A percentile compares a stretch with the other conserved stretches of the same genome.
Conservation (phyloP, 1,140 invertebrate genomes). For the Microplitis demolitor region DNA sequence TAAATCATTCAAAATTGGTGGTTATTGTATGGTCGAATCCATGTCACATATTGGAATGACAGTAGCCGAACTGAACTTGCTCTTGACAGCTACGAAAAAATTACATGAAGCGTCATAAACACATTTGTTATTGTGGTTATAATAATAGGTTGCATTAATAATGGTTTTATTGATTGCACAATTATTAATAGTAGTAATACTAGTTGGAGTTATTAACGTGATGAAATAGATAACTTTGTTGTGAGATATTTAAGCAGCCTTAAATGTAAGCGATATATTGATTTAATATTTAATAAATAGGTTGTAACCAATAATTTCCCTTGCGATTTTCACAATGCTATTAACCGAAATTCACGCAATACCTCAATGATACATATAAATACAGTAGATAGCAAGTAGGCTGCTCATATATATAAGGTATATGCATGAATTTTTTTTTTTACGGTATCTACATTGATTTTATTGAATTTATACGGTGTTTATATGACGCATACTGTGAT, state of each 20-base stretch:
- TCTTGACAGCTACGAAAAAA: conserved; percentile 1
- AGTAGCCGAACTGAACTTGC: not conserved
- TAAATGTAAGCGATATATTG: not conserved
- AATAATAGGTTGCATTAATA: not conserved
- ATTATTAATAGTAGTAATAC: no score
- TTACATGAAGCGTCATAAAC: not conserved
- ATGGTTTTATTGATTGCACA: not conserved
- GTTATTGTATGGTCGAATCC: conserved; percentile 1
- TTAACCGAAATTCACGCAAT: no score
- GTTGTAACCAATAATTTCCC: not conserved
- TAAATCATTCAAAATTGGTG: conserved; percentile 12
- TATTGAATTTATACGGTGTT: no score
- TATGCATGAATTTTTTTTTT: no score
- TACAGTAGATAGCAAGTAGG: no score
- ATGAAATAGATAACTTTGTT: not conserved
- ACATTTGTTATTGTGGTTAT: not conserved
- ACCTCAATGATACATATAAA: no score
- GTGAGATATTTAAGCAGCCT: not conserved
- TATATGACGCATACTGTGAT: no score
- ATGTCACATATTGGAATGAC: not conserved
- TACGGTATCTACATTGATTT: no score
- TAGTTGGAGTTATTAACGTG: no score
- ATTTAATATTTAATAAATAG: not conserved
- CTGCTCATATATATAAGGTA: no score
- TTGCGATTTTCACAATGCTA: no score